Base-by-base conservation (phyloP, 1,140 invertebrate species). In the Neoseiulus cucumeris region DNA sequence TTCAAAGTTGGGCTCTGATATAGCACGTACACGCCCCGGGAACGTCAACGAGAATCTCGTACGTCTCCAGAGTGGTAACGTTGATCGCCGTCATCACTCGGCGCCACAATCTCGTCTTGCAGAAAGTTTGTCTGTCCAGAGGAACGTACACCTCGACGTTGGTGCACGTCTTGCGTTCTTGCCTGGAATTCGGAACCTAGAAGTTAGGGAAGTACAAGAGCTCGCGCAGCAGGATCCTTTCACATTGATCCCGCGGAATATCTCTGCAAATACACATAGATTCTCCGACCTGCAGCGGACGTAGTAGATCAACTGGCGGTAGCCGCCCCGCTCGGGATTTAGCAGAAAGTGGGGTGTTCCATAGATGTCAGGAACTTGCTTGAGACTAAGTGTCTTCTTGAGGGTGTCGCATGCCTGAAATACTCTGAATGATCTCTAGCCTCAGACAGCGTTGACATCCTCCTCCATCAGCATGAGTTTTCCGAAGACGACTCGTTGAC, bases 391-490 rank as follows among this genome's bases (percentile, higher is more conserved):
- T 0, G 22, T 59, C 51, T 33, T 29, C 25, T 12, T 59, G 12
- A 4, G 14, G 25, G 51, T 59, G 25, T 59, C 51, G 22, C 51
- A 59, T 14, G 51, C 51, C 51, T 59, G 51, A 17, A 59, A 59
- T 33, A 59, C 51, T 59, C 51, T 59, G 51, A 17, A 59, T 59
- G 51, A 25, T 59, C 51, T 25, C 51, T 59, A 59, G 25, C 33
- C 51, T 59, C 51, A 59, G 51, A 59, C 22, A 20, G 25, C 51
- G 25, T 39, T 39, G 33, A 39, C 9, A 39, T 39, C 33, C 9
- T 39, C 33, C 33, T 39, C 33, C 33, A 39, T 39, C 33, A 39
- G 4, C 33, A 39, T 6, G 4, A 39, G 33, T n/a, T n/a, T n/a
- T n/a, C n/a, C n/a, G n/a, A n/a, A n/a, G n/a, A n/a, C n/a, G n/a